These are phyloP conservation scores for Chelmon rostratus DNA, from an alignment of 2,797 vertebrate species.

Conservation along the genomic window DNA sequence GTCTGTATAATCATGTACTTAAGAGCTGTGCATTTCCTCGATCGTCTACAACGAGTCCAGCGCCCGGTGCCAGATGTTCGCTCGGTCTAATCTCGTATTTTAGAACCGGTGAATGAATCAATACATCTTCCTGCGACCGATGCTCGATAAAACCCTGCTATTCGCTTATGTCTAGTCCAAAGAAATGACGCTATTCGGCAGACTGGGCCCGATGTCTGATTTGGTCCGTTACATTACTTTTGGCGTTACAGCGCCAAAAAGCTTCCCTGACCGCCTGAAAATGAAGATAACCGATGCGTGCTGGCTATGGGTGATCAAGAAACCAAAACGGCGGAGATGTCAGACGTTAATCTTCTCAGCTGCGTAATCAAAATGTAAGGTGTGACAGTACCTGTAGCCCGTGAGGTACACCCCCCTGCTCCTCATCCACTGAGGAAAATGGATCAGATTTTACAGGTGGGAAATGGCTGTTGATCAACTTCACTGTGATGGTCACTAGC, in stretches of 20 bases:
- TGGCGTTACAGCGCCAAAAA: conserved; percentile 4
- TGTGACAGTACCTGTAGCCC: not conserved
- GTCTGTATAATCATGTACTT: conserved; percentile 16
- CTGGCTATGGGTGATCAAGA: not conserved
- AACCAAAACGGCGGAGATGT: not conserved
- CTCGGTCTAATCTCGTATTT: conserved; percentile 13
- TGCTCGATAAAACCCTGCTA: not conserved
- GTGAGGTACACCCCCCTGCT: too few species aligned
- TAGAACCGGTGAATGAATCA: conserved; percentile 5
- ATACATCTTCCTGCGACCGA: not conserved
- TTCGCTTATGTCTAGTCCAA: not conserved
- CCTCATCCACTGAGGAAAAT: not conserved
- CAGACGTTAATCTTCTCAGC: not conserved
- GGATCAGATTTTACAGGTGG: not conserved
- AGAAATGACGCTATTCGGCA: not conserved
- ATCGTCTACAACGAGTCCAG: conserved; percentile 18
- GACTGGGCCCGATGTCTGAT: not conserved
- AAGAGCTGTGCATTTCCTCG: conserved; percentile 23
- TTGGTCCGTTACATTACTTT: conserved; percentile 25
- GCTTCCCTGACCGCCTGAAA: too few species aligned
- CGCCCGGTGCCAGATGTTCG: conserved; percentile 31
- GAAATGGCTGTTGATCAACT: not conserved
- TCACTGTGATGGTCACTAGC: fast-evolving
- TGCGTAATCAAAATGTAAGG: not conserved
- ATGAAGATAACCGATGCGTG: not conserved